Percentiles rank a stretch among this genome's conserved stretches.
phyloP scores from a whole-genome alignment of 2,888 invertebrate genomes.

The Alsophila aescularia region DNA sequence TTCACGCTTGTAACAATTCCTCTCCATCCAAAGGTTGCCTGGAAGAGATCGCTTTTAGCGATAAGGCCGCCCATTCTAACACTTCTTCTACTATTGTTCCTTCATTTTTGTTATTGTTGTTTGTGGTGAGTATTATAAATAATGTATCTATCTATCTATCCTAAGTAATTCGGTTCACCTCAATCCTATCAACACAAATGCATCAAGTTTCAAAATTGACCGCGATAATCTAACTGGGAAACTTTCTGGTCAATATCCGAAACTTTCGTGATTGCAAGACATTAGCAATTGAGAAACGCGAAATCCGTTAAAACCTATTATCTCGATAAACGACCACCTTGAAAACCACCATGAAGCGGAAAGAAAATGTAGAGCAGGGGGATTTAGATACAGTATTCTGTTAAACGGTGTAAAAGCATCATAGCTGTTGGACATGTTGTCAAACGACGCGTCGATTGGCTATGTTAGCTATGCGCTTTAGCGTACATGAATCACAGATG shows the following conservation, averaged over 20 bases:
- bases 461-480: slow-evolving; percentile 7
- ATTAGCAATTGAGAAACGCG: slow-evolving; percentile 28
- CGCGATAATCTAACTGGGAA: slow-evolving; percentile 7
- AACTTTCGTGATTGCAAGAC: slow-evolving; percentile 42
- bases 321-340: slow-evolving; percentile 20
- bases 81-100: too few species aligned
- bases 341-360: slow-evolving; percentile 30
- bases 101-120: too few species aligned
- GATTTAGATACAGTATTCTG: slow-evolving; percentile 13
- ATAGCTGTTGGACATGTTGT: slow-evolving; percentile 29
- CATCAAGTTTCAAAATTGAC: slow-evolving; percentile 8
- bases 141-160: too few species aligned
- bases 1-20: too few species aligned
- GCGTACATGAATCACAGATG: not conserved
- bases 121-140: too few species aligned
- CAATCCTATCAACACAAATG: not conserved
- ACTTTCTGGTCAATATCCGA: slow-evolving; percentile 11
- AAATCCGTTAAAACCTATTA: slow-evolving; percentile 33
- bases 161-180: too few species aligned
- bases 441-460: not conserved
- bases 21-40: too few species aligned
- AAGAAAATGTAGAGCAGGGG: slow-evolving; percentile 25
- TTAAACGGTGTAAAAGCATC: slow-evolving; percentile 44
- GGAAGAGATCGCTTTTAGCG: too few species aligned
- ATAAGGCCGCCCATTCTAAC: too few species aligned